Evolutionary conservation across 92 coral and sea anemone species (phyloP).

Genomic region (Paramuricea clavata): DNA sequence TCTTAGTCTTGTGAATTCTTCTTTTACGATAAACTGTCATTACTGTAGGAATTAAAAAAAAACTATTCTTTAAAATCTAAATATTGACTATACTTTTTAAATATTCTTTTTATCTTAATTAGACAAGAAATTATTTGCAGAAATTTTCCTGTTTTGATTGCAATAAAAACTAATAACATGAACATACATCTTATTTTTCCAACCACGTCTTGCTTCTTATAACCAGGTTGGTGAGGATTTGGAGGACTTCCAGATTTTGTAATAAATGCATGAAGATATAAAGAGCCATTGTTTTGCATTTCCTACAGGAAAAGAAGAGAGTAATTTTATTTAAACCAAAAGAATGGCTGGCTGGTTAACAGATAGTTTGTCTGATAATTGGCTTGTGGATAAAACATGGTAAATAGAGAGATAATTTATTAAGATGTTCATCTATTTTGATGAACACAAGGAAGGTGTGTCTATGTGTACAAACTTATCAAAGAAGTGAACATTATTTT

Average conservation of each 20-base stretch:
- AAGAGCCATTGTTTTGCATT: conserved; percentile 86
- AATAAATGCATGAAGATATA: conserved; percentile 86
- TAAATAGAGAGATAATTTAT: too few relatives aligned
- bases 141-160: too few relatives aligned
- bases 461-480: too few relatives aligned
- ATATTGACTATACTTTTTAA: neutral
- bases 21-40: conserved; percentile 88
- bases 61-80: too few relatives aligned
- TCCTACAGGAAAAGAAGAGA: conserved; percentile 49
- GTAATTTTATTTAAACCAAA: neutral
- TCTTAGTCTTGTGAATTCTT: conserved; percentile 89
- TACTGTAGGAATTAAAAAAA: conserved; percentile 54
- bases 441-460: too few relatives aligned
- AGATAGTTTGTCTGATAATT: neutral
- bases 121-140: too few relatives aligned
- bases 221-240: conserved; percentile 80
- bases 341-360: too few relatives aligned
- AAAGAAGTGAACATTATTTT: too few relatives aligned
- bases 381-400: too few relatives aligned
- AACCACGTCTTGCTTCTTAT: conserved; percentile 83
- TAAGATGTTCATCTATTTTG: too few relatives aligned
- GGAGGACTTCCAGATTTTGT: conserved; percentile 79
- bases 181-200: conserved; percentile 84
- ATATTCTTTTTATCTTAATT: neutral
- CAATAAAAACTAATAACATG: neutral